Base-by-base conservation (phyloP, 2,888 invertebrate genomes). In the Geotrupes spiniger region DNA sequence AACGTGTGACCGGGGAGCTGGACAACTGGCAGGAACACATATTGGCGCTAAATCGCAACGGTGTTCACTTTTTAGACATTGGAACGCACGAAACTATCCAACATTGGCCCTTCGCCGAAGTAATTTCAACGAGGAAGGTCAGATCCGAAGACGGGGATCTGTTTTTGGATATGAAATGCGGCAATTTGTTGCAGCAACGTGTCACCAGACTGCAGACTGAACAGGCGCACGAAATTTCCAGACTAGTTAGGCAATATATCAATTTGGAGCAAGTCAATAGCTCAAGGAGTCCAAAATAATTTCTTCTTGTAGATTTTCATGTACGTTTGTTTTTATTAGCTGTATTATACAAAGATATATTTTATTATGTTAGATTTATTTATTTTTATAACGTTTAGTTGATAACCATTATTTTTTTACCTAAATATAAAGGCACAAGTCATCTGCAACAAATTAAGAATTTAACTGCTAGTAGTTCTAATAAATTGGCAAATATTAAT, bases 151-250 rank as follows among this genome's bases (percentile, higher is more conserved):
- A 93, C 70, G 93, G 93, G 55, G 87, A 91, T 1, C 78, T 95
- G 52, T 94, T 85, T 76, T 79, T 98, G 71, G 97, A 98, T 76
- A 90, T 98, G 87, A 97, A 97, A 74, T 92, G 94, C 66, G 96
- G 97, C 25, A 95, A 96, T 68, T 78, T 97, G 66, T 88, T 96
- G 83, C 93, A 94, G 71, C 96, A 96, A 75, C 84, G 92, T 60
- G 93, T 96, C 63, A 92, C 94, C 52, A 81, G 96, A 61, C 83
- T 98, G 60, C 96, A 97, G 72, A 98, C 97, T 1, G 95, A 97
- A 74, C 92, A 98, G 76, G 97, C 97, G 28, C 94, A 95, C 67
- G 97, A 98, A 75, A 93, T 98, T 63, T 93, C 95, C 39, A 84
- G 96, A 57, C 82, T 98, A 63, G 95, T 98, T 66, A 82, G 95